phyloP scores from a whole-genome alignment of 2,113 vertebrate genomes.

The Phylloscopus trochilus region DNA sequence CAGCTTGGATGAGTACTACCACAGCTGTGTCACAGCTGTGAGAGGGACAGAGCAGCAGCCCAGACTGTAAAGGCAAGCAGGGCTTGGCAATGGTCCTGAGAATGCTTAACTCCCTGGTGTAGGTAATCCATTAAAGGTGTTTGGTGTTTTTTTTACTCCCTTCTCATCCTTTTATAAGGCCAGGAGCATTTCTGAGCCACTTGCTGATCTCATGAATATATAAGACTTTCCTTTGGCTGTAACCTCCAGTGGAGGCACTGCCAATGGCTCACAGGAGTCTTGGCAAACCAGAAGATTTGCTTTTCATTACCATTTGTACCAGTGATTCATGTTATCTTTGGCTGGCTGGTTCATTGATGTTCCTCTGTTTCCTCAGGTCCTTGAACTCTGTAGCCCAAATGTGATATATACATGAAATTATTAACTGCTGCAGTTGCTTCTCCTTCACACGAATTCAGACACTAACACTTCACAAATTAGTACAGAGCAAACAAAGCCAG shows the following conservation, averaged over 20 bases:
- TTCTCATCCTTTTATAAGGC: background rate
- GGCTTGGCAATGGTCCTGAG: background rate
- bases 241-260: background rate
- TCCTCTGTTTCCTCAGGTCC: background rate
- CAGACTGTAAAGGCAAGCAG: background rate
- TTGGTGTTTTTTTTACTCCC: background rate
- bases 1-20: background rate
- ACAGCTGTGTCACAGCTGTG: background rate
- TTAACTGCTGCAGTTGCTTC: background rate
- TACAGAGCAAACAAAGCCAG: background rate
- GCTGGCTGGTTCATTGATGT: background rate
- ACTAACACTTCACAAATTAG: background rate
- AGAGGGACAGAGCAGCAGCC: background rate
- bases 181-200: background rate
- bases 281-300: background rate
- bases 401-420: background rate
- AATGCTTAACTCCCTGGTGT: background rate
- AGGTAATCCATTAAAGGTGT: background rate
- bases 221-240: background rate
- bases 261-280: background rate
- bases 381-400: background rate
- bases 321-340: background rate
- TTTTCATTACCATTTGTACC: slow-evolving; percentile 4
- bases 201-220: background rate
- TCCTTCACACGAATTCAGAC: background rate